Evolutionary conservation across 2,113 vertebrate species (phyloP).

Genomic region (Microcebus tavaratra): DNA sequence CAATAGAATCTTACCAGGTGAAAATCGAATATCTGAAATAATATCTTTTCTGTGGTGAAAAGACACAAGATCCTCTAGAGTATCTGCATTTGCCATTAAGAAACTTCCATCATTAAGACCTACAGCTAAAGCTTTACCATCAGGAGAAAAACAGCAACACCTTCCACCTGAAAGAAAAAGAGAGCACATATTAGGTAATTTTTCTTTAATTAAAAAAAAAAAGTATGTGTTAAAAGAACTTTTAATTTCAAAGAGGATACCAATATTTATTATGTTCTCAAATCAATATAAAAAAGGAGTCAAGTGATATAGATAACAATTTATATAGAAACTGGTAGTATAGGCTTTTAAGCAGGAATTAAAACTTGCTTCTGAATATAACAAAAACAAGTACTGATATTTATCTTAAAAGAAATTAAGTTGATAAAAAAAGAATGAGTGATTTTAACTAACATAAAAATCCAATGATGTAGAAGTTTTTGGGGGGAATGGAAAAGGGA

Average conservation of each 20-base stretch:
- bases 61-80: constrained; percentile 97
- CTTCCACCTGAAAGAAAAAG: constrained; percentile 89
- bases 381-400: neutral
- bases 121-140: constrained; percentile 96
- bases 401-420: constrained; percentile 26
- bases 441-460: constrained; percentile 32
- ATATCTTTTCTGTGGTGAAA: constrained; percentile 98
- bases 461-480: neutral
- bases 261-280: neutral
- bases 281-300: neutral
- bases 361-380: neutral
- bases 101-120: constrained; percentile 98
- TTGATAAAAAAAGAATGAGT: neutral
- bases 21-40: constrained; percentile 98
- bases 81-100: constrained; percentile 97
- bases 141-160: constrained; percentile 99
- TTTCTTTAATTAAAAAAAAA: neutral
- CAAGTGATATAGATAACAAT: neutral
- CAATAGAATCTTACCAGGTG: constrained; percentile 89
- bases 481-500: neutral
- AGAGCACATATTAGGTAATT: neutral
- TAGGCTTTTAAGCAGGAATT: neutral
- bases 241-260: constrained; percentile 3
- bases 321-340: constrained; percentile 19
- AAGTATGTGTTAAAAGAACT: neutral